These are phyloP conservation scores for Butorides virescens DNA, from an alignment of 2,113 vertebrate genomes.

Conservation along the genomic window DNA sequence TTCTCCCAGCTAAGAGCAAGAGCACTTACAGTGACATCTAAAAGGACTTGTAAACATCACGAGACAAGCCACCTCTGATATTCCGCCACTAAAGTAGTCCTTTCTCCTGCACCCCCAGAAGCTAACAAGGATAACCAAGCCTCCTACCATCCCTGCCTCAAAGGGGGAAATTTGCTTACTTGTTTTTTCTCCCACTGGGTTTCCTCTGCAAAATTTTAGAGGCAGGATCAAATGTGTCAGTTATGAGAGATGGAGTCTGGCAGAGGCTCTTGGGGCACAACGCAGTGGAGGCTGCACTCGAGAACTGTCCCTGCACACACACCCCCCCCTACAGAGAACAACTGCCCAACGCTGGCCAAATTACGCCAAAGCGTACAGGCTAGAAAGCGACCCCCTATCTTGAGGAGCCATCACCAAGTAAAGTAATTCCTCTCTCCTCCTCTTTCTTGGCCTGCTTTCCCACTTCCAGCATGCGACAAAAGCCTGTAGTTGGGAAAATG, in stretches of 20 bases:
- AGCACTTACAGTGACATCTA: conserved; percentile 59
- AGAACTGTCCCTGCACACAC: neutral
- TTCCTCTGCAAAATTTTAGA: neutral
- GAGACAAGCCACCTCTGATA: conserved; percentile 11
- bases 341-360: neutral
- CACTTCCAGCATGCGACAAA: neutral
- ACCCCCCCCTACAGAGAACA: neutral
- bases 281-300: accelerated
- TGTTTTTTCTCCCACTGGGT: neutral
- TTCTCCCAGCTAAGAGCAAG: conserved; percentile 51
- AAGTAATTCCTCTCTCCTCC: neutral
- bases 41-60: conserved; percentile 52
- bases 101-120: conserved; percentile 1
- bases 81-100: neutral
- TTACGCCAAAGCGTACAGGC: neutral
- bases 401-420: neutral
- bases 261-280: neutral
- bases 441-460: neutral
- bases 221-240: neutral
- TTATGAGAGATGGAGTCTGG: neutral
- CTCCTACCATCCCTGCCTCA: neutral
- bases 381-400: neutral
- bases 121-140: conserved; percentile 14
- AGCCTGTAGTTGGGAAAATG: neutral
- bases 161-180: neutral